Evolutionary conservation across 2,797 vertebrate species (phyloP).

Genomic region (Poeciliopsis infans): DNA sequence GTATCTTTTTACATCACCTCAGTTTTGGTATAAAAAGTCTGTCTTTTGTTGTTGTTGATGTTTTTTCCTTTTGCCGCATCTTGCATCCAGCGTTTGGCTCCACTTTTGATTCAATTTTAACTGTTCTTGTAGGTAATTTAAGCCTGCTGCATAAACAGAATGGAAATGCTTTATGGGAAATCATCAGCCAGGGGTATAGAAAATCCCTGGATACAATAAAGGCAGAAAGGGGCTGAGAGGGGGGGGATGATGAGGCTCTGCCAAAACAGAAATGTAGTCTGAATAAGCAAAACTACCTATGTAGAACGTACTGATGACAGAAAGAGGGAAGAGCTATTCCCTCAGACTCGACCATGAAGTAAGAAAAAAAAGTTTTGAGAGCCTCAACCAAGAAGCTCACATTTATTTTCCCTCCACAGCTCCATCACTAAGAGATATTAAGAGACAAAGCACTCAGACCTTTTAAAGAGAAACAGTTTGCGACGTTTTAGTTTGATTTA

Average conservation of each 20-base stretch:
- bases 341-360: slow-evolving; percentile 41
- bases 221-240: slow-evolving; percentile 2
- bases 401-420: neutral
- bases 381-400: slow-evolving; percentile 10
- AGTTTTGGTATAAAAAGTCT: neutral
- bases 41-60: neutral
- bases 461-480: slow-evolving; percentile 12
- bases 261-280: slow-evolving; percentile 60
- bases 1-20: neutral
- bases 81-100: neutral
- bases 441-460: slow-evolving; percentile 16
- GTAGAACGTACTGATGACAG: slow-evolving; percentile 49
- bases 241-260: slow-evolving; percentile 17
- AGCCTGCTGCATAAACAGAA: slow-evolving; percentile 13
- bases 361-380: slow-evolving; percentile 20
- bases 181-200: slow-evolving; percentile 1
- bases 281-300: slow-evolving; percentile 62
- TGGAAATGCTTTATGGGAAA: slow-evolving; percentile 20
- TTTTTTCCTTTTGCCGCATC: neutral
- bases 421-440: slow-evolving; percentile 7
- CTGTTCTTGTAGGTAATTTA: neutral
- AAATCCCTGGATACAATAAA: slow-evolving; percentile 15
- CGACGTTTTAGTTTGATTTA: slow-evolving; percentile 19
- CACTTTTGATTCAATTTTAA: neutral
- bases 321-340: slow-evolving; percentile 46